A percentile compares a stretch with the other conserved stretches of the same genome.
Evolutionary conservation across 2,888 invertebrate genomes (phyloP).

Genomic region (Hipparchia sbordonii): DNA sequence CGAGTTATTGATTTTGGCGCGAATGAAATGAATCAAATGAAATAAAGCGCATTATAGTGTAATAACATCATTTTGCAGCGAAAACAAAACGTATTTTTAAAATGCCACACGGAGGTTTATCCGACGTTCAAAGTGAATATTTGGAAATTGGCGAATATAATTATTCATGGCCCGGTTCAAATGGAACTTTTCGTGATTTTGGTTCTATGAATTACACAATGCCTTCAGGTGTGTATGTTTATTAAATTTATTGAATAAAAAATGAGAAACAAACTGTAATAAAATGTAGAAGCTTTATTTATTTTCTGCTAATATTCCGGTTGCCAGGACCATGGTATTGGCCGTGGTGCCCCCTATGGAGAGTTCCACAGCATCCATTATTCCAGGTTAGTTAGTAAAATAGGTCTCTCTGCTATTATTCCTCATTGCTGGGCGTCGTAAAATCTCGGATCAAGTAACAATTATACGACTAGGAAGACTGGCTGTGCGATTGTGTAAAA

Average conservation of each 20-base stretch:
- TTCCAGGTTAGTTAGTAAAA: constrained; percentile 64
- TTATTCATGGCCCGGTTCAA: constrained; percentile 79
- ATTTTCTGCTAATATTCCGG: background rate
- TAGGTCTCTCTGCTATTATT: too few relatives aligned
- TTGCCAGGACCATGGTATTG: constrained; percentile 82
- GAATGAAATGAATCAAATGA: constrained; percentile 44
- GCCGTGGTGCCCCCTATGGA: constrained; percentile 89
- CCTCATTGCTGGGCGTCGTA: too few relatives aligned
- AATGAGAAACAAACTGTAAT: background rate
- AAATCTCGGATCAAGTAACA: too few relatives aligned
- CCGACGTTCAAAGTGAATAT: constrained; percentile 64
- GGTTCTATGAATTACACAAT: constrained; percentile 75
- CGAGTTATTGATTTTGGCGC: constrained; percentile 64
- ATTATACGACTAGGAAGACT: too few relatives aligned
- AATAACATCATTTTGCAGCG: background rate
- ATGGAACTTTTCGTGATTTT: constrained; percentile 72
- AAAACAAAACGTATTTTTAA: constrained; percentile 34
- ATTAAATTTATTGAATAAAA: constrained; percentile 6
- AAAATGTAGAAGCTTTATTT: background rate
- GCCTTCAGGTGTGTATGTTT: constrained; percentile 63
- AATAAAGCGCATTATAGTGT: background rate
- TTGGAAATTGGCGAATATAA: constrained; percentile 74
- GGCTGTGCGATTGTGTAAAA: too few relatives aligned
- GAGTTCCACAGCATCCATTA: constrained; percentile 87
- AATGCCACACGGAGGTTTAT: constrained; percentile 59